Base-by-base conservation (phyloP, 1,140 invertebrate species). In the Heterodera schachtii region DNA sequence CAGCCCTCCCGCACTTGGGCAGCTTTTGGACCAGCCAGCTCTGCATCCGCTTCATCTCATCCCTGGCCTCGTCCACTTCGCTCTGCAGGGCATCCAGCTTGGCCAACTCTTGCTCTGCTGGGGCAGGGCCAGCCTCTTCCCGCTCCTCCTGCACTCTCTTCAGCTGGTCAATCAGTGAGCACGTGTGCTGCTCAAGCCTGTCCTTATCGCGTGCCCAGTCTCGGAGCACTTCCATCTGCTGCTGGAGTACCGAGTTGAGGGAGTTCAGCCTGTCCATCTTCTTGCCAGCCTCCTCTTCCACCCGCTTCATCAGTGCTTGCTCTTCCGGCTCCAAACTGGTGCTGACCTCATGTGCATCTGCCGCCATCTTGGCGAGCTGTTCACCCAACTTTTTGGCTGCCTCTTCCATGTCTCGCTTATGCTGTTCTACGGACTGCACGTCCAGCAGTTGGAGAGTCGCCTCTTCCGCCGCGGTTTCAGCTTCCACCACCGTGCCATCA, bases 141-240 rank as follows among this genome's bases (percentile, higher is more conserved):
- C 66, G 77, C 52, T 7, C 57, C 46, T 79, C 21, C 64, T 64
- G 73, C 52, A 80, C n/a, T n/a, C 21, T 73, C 47, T 41, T 41
- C 46, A 82, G 16, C 41, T 80, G 21, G 11, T 80, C 75, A 46
- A 31, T 49, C 4, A 80, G 77, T 13, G 74, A 43, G 71, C 41
- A 46, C n/a, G 60, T 66, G 46, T 44, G n/a, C 64, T 21, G 31
- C 49, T 80, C 75, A n/a, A 80, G 79, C 31, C 78, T 73, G 31
- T 21, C 79, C 49, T 44, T 57, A 8, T 70, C 49, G 21, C 43
- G 49, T 7, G n/a, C 66, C 73, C 73, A 75, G 21, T 7, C 73
- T 9, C 49, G n/a, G n/a, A 80, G 44, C 31, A 80, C 7, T 44
- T 79, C 79, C 16, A 82, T 13, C 74, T 80, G 79, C 1, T n/a